Evolutionary conservation across 1,140 invertebrate genomes (phyloP).

Genomic region (Chironomus tepperi): DNA sequence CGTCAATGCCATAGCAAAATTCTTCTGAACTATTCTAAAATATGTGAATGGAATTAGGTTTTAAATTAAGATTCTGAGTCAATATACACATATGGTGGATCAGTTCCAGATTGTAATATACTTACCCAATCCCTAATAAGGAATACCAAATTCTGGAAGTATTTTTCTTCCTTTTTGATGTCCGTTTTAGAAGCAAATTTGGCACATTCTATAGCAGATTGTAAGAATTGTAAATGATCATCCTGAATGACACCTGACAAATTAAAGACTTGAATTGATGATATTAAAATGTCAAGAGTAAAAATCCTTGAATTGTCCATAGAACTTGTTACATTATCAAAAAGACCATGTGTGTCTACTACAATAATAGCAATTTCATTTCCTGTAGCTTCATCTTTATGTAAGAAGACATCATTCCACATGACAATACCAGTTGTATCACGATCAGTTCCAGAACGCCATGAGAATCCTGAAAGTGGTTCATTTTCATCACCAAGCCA

Average conservation of each 20-base stretch:
- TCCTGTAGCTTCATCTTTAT: constrained; percentile 26
- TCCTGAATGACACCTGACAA: constrained; percentile 57
- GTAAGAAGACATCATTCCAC: constrained; percentile 78
- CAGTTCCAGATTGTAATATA: no score
- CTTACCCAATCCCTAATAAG: constrained; percentile 59
- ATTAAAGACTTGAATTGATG: constrained; percentile 57
- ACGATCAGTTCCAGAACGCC: constrained; percentile 80
- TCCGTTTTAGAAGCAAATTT: constrained; percentile 56
- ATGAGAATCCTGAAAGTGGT: constrained; percentile 69
- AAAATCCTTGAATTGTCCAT: constrained; percentile 62
- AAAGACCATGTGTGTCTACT: constrained; percentile 64
- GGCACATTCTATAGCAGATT: constrained; percentile 65
- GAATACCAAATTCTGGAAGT: constrained; percentile 62
- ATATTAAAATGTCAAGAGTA: constrained; percentile 55
- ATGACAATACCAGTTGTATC: constrained; percentile 88
- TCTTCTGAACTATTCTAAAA: background rate
- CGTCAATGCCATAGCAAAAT: background rate
- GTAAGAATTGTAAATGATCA: constrained; percentile 58
- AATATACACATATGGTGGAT: no score
- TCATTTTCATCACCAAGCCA: constrained; percentile 57
- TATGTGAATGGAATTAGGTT: no score
- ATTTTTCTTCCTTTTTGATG: constrained; percentile 45
- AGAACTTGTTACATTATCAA: constrained; percentile 60
- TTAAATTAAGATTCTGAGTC: no score
- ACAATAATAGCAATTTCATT: constrained; percentile 49